Base-by-base conservation (phyloP, 2,113 vertebrate species). In the Ibidorhyncha struthersii region DNA sequence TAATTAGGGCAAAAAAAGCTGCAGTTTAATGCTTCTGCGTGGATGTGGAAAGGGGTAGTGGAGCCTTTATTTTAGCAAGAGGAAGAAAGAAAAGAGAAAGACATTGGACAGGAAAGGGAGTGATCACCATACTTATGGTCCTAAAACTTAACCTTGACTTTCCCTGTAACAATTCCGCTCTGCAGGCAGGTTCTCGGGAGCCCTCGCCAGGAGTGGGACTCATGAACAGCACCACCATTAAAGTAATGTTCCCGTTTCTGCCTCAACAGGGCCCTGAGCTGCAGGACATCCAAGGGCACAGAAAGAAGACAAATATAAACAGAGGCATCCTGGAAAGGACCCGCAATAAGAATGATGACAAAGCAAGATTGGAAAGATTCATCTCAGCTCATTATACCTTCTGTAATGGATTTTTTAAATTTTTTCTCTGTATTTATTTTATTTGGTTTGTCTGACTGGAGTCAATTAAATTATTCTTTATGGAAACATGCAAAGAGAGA, bases 151-250 rank as follows among this genome's bases (percentile, higher is more conserved):
- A 66, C 8, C 34, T 52, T 36, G 38, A 27, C 20, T 34, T 8
- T 41, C 23, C 7, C 18, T 22, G 61, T 73, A 52, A 30, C 4
- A 63, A 18, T 15, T 20, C 17, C 72, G 1, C 38, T 49, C 55
- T 83, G 23, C 43, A 19, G 34, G 12, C 6, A 40, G 50, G 45
- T 4, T 59, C 38, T 69, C 1, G 2, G 78, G 40, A 79, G 9
- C 15, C 14, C 30, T 32, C 1, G 2, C 29, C 26, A 58, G 36
- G 38, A 49, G 30, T 0, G 19, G 32, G 7, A 36, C 18, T 55
- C 9, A 1, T 27, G 45, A 82, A 22, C 6, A 47, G 34, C 34
- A 61, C 13, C 5, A 5, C 8, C 1, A 0, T 34, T 63, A 53
- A 34, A 77, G 53, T 11, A 34, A 27, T 29, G 6, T 7, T 81